Evolutionary conservation across 2,888 invertebrate species (phyloP).

Genomic region (Mermis nigrescens): DNA sequence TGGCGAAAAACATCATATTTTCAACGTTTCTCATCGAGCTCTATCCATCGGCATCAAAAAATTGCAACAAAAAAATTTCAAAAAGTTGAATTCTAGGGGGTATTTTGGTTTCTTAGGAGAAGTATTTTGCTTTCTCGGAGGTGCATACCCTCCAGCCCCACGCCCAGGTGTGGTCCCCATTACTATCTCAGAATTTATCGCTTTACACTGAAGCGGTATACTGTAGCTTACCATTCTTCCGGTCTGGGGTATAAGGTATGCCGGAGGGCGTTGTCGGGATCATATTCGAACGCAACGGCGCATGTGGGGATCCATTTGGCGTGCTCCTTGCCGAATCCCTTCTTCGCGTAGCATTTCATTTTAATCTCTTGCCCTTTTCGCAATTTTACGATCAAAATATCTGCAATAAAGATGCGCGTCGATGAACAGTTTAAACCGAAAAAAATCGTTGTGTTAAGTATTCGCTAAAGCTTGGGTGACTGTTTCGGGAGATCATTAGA

Average conservation of each 20-base stretch:
- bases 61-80: too few species aligned
- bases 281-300: conserved; percentile 95
- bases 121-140: too few species aligned
- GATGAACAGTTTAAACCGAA: conserved; percentile 1
- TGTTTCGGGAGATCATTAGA: too few species aligned
- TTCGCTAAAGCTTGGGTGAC: too few species aligned
- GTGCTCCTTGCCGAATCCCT: conserved; percentile 89
- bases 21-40: too few species aligned
- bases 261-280: conserved; percentile 87
- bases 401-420: conserved; percentile 27
- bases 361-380: conserved; percentile 75
- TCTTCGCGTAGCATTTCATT: conserved; percentile 82
- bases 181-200: too few species aligned
- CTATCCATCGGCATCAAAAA: neutral
- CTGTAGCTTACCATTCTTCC: conserved; percentile 64
- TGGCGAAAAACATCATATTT: too few species aligned
- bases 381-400: conserved; percentile 51
- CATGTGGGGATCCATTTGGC: conserved; percentile 99
- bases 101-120: neutral
- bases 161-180: too few species aligned
- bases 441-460: conserved; percentile 9
- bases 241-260: conserved; percentile 88
- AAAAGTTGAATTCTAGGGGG: too few species aligned
- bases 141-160: too few species aligned
- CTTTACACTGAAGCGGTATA: neutral